These are phyloP conservation scores for Plutella xylostella DNA, from an alignment of 2,888 invertebrate species.

Conservation along the genomic window DNA sequence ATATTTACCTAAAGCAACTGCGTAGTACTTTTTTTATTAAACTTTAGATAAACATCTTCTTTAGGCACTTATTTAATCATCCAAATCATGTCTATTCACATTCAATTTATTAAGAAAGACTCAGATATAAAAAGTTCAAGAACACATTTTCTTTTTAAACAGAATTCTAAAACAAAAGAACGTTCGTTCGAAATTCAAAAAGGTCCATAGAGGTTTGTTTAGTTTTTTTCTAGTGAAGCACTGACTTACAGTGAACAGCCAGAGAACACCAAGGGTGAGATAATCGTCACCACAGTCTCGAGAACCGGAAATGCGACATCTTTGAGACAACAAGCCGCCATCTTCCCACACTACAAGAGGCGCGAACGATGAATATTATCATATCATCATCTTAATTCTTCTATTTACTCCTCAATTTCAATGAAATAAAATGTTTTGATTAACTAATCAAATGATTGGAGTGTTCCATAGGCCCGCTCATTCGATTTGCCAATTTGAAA, in stretches of 20 bases:
- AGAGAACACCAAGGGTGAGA: conserved; percentile 5
- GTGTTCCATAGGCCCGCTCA: background rate
- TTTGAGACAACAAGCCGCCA: conserved; percentile 19
- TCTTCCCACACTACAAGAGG: conserved; percentile 37
- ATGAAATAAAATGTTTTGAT: background rate
- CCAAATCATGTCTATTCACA: background rate
- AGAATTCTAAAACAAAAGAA: too few relatives aligned
- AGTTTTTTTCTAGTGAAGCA: conserved; percentile 1
- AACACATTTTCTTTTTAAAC: too few relatives aligned
- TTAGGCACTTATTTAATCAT: conserved; percentile 42
- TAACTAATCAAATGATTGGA: background rate
- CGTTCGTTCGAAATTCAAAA: too few relatives aligned
- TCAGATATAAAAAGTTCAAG: too few relatives aligned
- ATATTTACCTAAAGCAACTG: conserved; percentile 8
- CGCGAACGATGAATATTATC: background rate
- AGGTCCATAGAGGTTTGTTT: conserved; percentile 7
- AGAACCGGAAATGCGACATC: conserved; percentile 19
- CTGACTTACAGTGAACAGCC: too few relatives aligned
- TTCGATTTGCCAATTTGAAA: background rate
- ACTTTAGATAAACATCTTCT: conserved; percentile 12
- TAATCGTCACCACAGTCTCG: conserved; percentile 2
- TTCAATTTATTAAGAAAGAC: background rate
- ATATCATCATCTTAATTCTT: too few relatives aligned
- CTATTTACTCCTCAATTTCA: background rate
- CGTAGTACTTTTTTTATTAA: background rate